Base-by-base conservation (phyloP, 2,888 invertebrate species). In the Dasysyrphus albostriatus region DNA sequence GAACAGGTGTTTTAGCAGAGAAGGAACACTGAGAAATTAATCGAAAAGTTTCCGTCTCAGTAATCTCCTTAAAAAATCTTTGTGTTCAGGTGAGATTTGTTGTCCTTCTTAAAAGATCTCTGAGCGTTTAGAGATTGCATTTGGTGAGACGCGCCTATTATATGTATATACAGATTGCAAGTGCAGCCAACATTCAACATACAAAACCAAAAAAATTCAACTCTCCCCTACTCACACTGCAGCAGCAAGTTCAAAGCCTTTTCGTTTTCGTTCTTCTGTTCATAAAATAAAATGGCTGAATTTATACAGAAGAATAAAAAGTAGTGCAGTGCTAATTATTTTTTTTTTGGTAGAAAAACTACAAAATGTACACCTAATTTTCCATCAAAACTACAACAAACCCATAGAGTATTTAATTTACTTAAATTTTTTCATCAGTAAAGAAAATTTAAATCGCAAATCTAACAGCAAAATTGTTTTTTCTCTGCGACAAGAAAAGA, bases 201-300 rank as follows among this genome's bases (percentile, higher is more conserved):
- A 42, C 3, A 56, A 19, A 69, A 63, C 6, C 42, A 37, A 75
- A 5, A 67, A 49, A 37, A 51, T 47, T 19, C 72, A 58, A 34
- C 49, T 63, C 44, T 42, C 29, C 49, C 16, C 61, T 49, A 84
- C 88, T n/a, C 75, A 88, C 75, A 88, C 72, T 49, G 16, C 16
- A 47, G 65, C 34, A 73, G 77, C 73, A 88, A 83, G 63, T 88
- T 85, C 84, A 88, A 89, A 89, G 89, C 87, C 83, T 88, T 47
- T 47, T 44, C 29, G 10, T 49, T 67, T 24, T 0, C n/a, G n/a
- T n/a, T n/a, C 3, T 24, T 14, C 49, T 14, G 6, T 24, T 72
- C 42, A 75, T 79, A 83, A 76, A 88, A 83, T 76, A 90, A 90
- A 89, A 90, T 89, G 89, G 90, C 90, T 88, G 89, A 88, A 80